Conservation (phyloP, 2,113 vertebrate genomes). For the Lasiurus cinereus region DNA sequence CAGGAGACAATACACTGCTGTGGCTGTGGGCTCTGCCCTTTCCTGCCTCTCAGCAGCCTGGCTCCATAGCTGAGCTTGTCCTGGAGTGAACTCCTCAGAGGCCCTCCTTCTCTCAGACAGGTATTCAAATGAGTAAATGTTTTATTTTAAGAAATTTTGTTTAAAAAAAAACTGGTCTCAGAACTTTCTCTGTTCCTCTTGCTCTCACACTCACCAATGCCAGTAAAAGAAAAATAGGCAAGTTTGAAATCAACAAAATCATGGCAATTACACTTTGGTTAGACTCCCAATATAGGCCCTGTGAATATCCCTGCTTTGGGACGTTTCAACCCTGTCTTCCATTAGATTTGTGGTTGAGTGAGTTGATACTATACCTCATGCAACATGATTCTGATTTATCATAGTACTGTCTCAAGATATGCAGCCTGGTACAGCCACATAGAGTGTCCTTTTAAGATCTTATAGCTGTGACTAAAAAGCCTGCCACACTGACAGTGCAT, state of each 20-base stretch:
- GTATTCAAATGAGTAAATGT: slow-evolving; percentile 79
- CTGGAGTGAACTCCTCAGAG: slow-evolving; percentile 70
- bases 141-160: slow-evolving; percentile 82
- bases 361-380: too few species aligned
- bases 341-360: background rate
- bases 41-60: slow-evolving; percentile 69
- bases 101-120: slow-evolving; percentile 63
- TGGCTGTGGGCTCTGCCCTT: slow-evolving; percentile 70
- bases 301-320: slow-evolving; percentile 9
- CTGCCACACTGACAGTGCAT: rapidly evolving
- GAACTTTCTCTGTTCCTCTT: slow-evolving; percentile 66
- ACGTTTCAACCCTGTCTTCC: slow-evolving; percentile 48
- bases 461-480: background rate
- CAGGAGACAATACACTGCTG: slow-evolving; percentile 65
- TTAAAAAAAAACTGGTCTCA: slow-evolving; percentile 79
- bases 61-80: slow-evolving; percentile 65
- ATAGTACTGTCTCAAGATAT: rapidly evolving
- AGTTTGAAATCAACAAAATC: slow-evolving; percentile 72
- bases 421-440: rapidly evolving
- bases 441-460: background rate
- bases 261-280: slow-evolving; percentile 42
- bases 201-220: slow-evolving; percentile 10
- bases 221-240: slow-evolving; percentile 62
- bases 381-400: background rate
- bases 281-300: slow-evolving; percentile 3